Percentiles rank a stretch among this genome's conserved stretches.
These are phyloP conservation scores for Beris chalybata DNA, from an alignment of 2,888 invertebrate species.

Conservation along the genomic window DNA sequence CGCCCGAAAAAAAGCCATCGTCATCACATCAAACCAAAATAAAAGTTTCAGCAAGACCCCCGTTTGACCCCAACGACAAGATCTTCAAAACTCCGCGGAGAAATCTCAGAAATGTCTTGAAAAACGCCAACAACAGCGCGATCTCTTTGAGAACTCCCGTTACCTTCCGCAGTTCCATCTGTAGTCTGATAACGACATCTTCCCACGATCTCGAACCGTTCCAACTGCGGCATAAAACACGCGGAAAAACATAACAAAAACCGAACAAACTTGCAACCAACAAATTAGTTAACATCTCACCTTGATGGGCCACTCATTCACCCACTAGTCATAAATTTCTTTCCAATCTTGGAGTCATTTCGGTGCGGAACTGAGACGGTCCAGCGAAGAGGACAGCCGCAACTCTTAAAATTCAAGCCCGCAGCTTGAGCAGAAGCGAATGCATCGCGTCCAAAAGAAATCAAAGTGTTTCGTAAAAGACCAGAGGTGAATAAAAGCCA, in stretches of 20 bases:
- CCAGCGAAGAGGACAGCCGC: too few species aligned
- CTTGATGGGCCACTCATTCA: conserved; percentile 31
- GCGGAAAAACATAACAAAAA: conserved; percentile 3
- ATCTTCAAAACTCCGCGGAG: background rate
- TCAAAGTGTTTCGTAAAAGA: conserved; percentile 10
- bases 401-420: too few species aligned
- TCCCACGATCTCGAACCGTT: background rate
- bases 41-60: conserved; percentile 10
- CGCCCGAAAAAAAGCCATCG: background rate
- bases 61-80: conserved; percentile 6
- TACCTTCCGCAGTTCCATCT: conserved; percentile 3
- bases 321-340: conserved; percentile 30
- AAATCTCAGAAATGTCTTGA: background rate
- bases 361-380: too few species aligned
- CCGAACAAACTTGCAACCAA: conserved; percentile 9
- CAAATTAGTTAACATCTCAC: conserved; percentile 29
- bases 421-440: too few species aligned
- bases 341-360: background rate
- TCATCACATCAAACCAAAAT: background rate
- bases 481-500: conserved; percentile 19
- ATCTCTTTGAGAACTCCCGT: conserved; percentile 10
- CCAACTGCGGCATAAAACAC: background rate
- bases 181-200: conserved; percentile 4
- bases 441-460: too few species aligned
- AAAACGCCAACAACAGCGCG: background rate